Evolutionary conservation across 2,797 vertebrate genomes (phyloP).

Genomic region (Coreius guichenoti): DNA sequence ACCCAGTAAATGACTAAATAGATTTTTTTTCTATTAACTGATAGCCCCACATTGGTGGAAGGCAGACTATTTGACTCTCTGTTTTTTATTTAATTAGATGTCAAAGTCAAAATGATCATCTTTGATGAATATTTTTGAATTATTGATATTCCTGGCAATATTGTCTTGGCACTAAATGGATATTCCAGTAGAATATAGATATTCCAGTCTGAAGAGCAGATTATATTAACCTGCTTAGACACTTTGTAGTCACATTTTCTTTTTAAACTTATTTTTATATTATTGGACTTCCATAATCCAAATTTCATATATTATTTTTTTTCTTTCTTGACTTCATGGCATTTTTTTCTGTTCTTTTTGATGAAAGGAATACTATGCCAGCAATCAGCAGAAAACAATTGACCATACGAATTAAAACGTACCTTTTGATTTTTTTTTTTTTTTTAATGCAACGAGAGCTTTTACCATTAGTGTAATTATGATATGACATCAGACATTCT

Average conservation of each 20-base stretch:
- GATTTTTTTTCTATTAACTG: conserved; percentile 87
- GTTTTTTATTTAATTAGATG: conserved; percentile 78
- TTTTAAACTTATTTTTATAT: neutral
- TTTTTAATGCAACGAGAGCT: conserved; percentile 53
- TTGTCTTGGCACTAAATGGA: conserved; percentile 31
- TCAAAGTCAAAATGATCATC: conserved; percentile 69
- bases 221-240: conserved; percentile 34
- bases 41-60: conserved; percentile 72
- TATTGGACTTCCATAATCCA: neutral
- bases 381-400: neutral
- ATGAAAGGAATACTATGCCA: neutral
- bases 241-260: conserved; percentile 16
- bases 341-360: neutral
- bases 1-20: conserved; percentile 84
- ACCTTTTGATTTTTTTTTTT: neutral
- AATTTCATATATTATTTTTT: neutral
- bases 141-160: conserved; percentile 50
- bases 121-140: conserved; percentile 60
- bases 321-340: neutral
- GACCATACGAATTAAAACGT: neutral
- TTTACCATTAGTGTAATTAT: conserved; percentile 84
- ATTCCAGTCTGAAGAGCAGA: conserved; percentile 3
- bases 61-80: conserved; percentile 75
- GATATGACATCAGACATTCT: conserved; percentile 82
- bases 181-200: conserved; percentile 24